Conservation (phyloP, 2,797 vertebrate species). For the Pantherophis alleghaniensis region DNA sequence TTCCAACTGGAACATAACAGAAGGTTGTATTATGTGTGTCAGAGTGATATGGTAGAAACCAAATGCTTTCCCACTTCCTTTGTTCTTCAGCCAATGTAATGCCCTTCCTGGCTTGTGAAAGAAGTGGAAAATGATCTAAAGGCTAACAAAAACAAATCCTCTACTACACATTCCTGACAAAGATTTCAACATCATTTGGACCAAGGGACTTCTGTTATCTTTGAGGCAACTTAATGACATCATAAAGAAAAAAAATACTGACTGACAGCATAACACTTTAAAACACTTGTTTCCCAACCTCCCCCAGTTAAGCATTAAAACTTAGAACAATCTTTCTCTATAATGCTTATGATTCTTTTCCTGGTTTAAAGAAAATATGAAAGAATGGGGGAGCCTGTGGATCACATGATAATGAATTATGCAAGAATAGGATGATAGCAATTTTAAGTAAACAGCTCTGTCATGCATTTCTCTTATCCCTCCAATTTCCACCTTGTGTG, state of each 20-base stretch:
- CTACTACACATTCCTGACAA: background rate
- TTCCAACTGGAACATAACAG: background rate
- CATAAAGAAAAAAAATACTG: background rate
- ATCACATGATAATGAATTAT: background rate
- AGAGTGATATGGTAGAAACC: background rate
- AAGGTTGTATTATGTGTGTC: background rate
- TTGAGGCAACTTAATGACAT: background rate
- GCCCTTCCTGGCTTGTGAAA: background rate
- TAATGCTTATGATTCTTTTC: background rate
- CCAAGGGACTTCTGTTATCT: conserved; percentile 12
- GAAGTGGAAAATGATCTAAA: background rate
- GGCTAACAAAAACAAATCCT: background rate
- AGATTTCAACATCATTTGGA: background rate
- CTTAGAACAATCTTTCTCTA: background rate
- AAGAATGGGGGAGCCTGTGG: background rate
- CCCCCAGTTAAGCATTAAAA: background rate
- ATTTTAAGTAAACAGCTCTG: background rate
- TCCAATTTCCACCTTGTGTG: background rate
- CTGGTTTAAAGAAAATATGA: background rate
- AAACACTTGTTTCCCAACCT: background rate
- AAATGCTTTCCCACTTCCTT: conserved; percentile 8
- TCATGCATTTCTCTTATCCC: background rate
- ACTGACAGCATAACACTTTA: background rate
- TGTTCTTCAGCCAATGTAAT: conserved; percentile 14
- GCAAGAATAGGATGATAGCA: background rate